Base-by-base conservation (phyloP, 2,888 invertebrate genomes). In the Sturmia bella region DNA sequence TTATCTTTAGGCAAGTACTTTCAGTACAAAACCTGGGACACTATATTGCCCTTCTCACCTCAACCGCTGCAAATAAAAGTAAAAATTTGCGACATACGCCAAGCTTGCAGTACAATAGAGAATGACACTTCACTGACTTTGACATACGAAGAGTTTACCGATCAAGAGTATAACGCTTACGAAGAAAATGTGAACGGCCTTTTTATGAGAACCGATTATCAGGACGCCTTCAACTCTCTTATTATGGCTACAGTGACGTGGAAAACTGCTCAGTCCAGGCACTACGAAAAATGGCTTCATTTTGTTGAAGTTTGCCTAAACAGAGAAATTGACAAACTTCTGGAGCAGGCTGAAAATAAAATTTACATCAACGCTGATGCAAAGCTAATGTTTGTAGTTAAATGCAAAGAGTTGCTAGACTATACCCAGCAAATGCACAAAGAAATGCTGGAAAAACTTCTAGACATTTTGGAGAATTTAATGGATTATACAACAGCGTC, bases 51-150 rank as follows among this genome's bases (percentile, higher is more conserved):
- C 17, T 81, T 57, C 21, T 76, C 80, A 9, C 37, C 68, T 11
- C n/a, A 9, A 2, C 64, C 78, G 1, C 21, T 66, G 7, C 17
- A 59, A 39, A 48, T 78, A 27, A 50, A 39, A 27, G 84, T 83
- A 21, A 77, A 77, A 66, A 77, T 84, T 13, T 84, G 84, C 15
- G 84, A 84, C 63, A 74, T 84, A 17, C 73, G 84, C n/a, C 73
- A 83, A 13, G 81, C 83, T 4, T 84, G 84, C 48, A 84, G 68
- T 72, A 63, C 21, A 3, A 37, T 82, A 13, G 52, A 21, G 6
- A 82, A 82, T 63, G 61, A 82, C 7, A 70, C 78, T 0, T 17
- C 56, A 50, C 21, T 82, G 19, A 17, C 32, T 7, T 11, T 82
- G 24, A 61, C 17, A 19, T 75, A 74, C 54, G 68, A 75, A 61